Conservation (phyloP, 2,797 vertebrate species). For the Pangasius mekongensis region DNA sequence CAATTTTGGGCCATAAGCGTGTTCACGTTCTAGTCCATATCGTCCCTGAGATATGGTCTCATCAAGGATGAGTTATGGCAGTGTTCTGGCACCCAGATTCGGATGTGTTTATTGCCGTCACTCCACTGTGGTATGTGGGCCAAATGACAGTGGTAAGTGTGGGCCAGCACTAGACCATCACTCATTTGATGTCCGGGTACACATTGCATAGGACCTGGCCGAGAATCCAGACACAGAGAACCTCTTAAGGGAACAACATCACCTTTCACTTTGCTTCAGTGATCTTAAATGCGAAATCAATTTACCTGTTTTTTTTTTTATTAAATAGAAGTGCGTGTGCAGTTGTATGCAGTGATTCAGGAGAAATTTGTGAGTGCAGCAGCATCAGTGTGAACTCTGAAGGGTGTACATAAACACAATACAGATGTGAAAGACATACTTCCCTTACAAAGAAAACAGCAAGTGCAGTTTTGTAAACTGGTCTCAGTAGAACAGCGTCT, state of each 20-base stretch:
- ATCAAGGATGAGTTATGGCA: slow-evolving; percentile 4
- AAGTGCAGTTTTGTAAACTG: too few relatives aligned
- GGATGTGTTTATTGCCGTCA: not conserved
- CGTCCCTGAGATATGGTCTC: not conserved
- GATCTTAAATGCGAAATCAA: not conserved
- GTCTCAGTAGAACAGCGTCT: not conserved
- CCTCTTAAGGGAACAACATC: not conserved
- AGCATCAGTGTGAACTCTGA: not conserved
- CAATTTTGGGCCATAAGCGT: not conserved
- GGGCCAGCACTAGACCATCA: slow-evolving; percentile 1
- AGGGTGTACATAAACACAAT: not conserved
- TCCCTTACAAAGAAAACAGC: not conserved
- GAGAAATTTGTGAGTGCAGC: not conserved
- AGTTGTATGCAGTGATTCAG: not conserved
- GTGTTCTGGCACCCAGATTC: not conserved
- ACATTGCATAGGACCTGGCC: not conserved
- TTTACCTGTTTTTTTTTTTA: slow-evolving; percentile 10
- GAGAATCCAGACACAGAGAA: not conserved
- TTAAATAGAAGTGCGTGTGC: not conserved
- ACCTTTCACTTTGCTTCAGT: not conserved
- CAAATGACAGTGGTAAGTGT: slow-evolving; percentile 11
- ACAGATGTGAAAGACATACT: not conserved
- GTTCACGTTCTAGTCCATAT: slow-evolving; percentile 12
- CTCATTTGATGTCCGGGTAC: not conserved
- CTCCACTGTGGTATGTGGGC: not conserved